Conservation (phyloP, 1,140 invertebrate species). For the Papilio helenus region DNA sequence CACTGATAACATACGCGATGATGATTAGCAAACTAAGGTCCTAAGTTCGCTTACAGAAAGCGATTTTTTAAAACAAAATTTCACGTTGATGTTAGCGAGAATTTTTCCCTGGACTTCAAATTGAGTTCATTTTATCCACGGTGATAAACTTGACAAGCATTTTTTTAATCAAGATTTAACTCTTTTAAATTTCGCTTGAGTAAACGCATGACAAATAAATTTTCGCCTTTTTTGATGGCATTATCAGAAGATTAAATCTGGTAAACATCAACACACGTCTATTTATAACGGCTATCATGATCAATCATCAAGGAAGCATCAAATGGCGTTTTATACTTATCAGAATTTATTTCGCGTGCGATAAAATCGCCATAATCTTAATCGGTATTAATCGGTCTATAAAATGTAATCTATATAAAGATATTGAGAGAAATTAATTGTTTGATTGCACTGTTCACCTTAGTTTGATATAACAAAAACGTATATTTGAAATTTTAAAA, state of each 20-base stretch:
- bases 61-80: background rate
- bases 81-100: background rate
- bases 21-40: background rate
- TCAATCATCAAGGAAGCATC: conserved; percentile 22
- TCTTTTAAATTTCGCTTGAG: background rate
- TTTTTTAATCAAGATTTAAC: background rate
- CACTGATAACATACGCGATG: background rate
- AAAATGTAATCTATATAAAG: conserved; percentile 2
- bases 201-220: background rate
- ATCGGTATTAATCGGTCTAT: background rate
- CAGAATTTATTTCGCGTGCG: conserved; percentile 20
- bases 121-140: background rate
- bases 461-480: background rate
- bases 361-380: background rate
- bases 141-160: background rate
- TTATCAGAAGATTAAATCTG: conserved; percentile 15
- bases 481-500: no score
- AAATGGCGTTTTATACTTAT: conserved; percentile 14
- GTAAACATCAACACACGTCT: conserved; percentile 19
- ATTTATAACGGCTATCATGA: conserved; percentile 23
- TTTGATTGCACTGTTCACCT: background rate
- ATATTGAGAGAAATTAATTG: background rate
- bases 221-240: conserved; percentile 4
- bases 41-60: background rate
- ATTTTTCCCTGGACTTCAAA: background rate